Evolutionary conservation across 2,113 vertebrate genomes (phyloP), one percentile per base, ranked within the genome.

Genomic region (Hippocampus abdominalis): DNA sequence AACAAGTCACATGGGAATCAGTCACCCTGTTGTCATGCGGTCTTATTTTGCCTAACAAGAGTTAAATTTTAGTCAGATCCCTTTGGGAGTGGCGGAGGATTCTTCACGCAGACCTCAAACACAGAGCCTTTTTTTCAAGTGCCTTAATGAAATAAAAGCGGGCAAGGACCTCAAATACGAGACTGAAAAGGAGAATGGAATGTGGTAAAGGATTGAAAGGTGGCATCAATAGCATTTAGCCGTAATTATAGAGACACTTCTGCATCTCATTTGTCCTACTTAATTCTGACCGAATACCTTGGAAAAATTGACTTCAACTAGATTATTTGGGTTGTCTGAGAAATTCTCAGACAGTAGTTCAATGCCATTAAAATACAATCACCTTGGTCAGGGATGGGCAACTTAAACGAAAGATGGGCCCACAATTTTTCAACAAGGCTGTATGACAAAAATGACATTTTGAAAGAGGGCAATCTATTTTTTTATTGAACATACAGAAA

Each of bases 1-100:
- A 87, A 88, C 87, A 76, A 80, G 84, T 90, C 84, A 89, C 88
- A 90, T 88, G 85, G 79, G 80, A 88, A 77, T 87, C 77, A 75
- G 78, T 76, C 74, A 53, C 70, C 66, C 60, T 69, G 75, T 42
- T 78, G 78, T 84, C 80, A 84, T 81, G 74, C 77, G 85, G 63
- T 68, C 29, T 76, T 77, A 42, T 86, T 87, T 86, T 77, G 70
- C 74, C 63, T 39, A 4, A 74, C 74, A 76, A 79, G 79, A 82
- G 86, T 88, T 88, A 81, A 81, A 80, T 75, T 88, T 89, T 78
- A 85, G 82, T 85, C 70, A 81, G 66, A 81, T 78, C 64, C 73
- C 69, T 73, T 59, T 42, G 83, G 72, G 78, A 89, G 74, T 48
- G 53, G 79, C 56, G 59, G 40, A 70, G 66, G 75, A 70, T 75